Conservation (phyloP, 2,888 invertebrate species). For the Cerastoderma edule region DNA sequence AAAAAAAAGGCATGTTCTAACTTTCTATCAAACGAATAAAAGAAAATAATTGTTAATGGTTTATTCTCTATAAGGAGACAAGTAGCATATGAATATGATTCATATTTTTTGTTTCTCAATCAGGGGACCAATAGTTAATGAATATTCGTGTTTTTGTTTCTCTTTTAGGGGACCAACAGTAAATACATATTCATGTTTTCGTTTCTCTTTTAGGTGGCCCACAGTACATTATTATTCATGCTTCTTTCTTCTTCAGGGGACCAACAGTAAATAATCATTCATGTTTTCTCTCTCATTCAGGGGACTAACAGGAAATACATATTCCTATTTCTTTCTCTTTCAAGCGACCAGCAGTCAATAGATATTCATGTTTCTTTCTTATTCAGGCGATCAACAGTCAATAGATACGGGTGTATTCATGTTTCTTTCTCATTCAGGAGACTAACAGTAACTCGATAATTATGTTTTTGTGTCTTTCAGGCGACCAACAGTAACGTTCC, state of each 20-base stretch:
- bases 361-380: no score
- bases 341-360: no score
- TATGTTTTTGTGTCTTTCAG: slow-evolving; percentile 30
- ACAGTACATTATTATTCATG: no score
- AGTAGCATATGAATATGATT: not conserved
- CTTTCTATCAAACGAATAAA: no score
- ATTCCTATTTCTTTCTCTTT: not conserved
- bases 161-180: not conserved
- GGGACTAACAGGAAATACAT: not conserved
- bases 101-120: not conserved
- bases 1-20: no score
- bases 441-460: not conserved
- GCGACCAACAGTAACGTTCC: slow-evolving; percentile 58
- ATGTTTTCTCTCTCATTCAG: not conserved
- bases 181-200: not conserved
- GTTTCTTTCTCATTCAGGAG: not conserved
- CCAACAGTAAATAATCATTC: no score
- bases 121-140: not conserved
- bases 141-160: not conserved
- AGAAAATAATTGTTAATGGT: no score
- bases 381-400: no score
- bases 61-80: no score
- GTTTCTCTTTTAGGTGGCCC: slow-evolving; percentile 47
- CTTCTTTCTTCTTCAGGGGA: no score
- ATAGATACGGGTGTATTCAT: no score